Evolutionary conservation across 2,113 vertebrate genomes (phyloP).

Genomic region (Isurus oxyrinchus): DNA sequence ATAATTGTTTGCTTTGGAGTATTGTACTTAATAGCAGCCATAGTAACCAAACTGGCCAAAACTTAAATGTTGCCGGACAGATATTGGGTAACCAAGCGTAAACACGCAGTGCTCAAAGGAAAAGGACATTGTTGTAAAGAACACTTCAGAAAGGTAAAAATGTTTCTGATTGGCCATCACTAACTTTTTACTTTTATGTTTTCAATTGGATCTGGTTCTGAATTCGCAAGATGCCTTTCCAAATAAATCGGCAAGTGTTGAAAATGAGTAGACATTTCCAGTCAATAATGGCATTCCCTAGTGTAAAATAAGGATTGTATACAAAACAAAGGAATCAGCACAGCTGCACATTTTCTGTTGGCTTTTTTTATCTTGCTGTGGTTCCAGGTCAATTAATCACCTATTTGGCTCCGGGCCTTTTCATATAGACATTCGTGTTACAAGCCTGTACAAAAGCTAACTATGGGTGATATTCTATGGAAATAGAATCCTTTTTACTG

Average conservation of each 20-base stretch:
- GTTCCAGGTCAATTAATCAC: not conserved
- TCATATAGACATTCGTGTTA: not conserved
- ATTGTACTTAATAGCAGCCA: not conserved
- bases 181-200: not conserved
- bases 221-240: not conserved
- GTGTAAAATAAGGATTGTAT: not conserved
- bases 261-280: not conserved
- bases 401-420: not conserved
- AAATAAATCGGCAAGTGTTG: not conserved
- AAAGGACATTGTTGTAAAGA: not conserved
- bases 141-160: not conserved
- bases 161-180: not conserved
- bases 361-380: not conserved
- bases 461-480: not conserved
- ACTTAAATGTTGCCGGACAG: not conserved
- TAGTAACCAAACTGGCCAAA: conserved; percentile 15
- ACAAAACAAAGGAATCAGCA: not conserved
- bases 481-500: not conserved
- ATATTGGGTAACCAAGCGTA: not conserved
- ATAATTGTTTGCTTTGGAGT: not conserved
- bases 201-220: not conserved
- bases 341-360: not conserved
- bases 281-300: not conserved
- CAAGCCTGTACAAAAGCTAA: not conserved
- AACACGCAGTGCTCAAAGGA: not conserved